Conservation (phyloP, 2,888 invertebrate genomes). For the Sesia bembeciformis region DNA sequence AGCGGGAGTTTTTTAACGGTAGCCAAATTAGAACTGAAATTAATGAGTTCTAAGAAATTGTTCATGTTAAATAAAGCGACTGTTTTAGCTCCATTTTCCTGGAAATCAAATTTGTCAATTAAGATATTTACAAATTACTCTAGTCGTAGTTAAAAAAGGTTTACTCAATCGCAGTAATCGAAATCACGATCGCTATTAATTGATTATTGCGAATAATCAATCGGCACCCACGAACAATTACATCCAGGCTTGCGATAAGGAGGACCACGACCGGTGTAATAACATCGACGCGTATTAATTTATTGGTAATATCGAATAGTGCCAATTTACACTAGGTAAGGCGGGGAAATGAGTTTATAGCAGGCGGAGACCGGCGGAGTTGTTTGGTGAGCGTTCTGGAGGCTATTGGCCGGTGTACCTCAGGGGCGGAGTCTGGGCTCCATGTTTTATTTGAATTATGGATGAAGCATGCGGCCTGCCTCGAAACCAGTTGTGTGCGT, state of each 20-base stretch:
- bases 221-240: constrained; percentile 49
- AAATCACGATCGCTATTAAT: constrained; percentile 58
- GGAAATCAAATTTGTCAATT: constrained; percentile 44
- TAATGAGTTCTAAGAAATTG: constrained; percentile 26
- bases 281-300: constrained; percentile 58
- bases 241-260: constrained; percentile 34
- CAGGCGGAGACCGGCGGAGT: constrained; percentile 70
- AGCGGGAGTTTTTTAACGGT: constrained; percentile 22
- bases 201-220: constrained; percentile 58
- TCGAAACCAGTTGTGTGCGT: constrained; percentile 65
- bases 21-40: constrained; percentile 24
- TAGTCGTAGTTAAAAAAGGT: constrained; percentile 24
- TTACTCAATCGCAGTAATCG: constrained; percentile 32
- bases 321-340: constrained; percentile 57
- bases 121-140: constrained; percentile 40
- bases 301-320: constrained; percentile 55
- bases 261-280: constrained; percentile 34
- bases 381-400: constrained; percentile 43
- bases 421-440: constrained; percentile 69
- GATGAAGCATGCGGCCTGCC: constrained; percentile 59
- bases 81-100: constrained; percentile 24
- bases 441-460: constrained; percentile 74
- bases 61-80: constrained; percentile 12
- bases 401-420: constrained; percentile 63
- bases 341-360: constrained; percentile 55